Evolutionary conservation across 2,888 invertebrate species (phyloP).

Genomic region (Rhorus exstirpatorius): DNA sequence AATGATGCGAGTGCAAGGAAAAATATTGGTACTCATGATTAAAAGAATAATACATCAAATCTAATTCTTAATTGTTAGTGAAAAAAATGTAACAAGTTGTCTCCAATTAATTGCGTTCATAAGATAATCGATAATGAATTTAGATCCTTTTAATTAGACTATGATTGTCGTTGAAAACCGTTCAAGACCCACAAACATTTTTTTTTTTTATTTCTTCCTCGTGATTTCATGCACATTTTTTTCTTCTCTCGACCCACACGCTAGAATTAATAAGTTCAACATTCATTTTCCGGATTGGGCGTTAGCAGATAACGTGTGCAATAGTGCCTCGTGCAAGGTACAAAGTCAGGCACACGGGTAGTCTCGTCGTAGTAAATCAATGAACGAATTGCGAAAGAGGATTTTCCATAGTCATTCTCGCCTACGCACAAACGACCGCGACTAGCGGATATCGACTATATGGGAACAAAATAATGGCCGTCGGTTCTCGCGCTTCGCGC

Average conservation of each 20-base stretch:
- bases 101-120: no score
- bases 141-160: no score
- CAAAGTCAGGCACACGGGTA: neutral
- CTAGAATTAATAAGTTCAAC: neutral
- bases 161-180: no score
- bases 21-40: no score
- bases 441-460: conserved; percentile 49
- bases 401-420: conserved; percentile 39
- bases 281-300: neutral
- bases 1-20: no score
- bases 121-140: no score
- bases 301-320: neutral
- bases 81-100: no score
- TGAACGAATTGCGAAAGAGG: conserved; percentile 55
- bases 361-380: conserved; percentile 61
- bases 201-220: no score
- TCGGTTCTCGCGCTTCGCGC: neutral
- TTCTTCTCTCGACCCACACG: neutral
- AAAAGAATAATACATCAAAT: no score
- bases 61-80: no score
- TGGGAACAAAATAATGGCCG: conserved; percentile 59
- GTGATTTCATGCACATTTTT: neutral
- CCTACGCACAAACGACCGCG: conserved; percentile 53
- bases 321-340: neutral
- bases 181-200: no score